Percentiles rank a stretch among this genome's conserved stretches.
phyloP scores from a whole-genome alignment of 2,797 vertebrate species.

The Sebastolobus alascanus region DNA sequence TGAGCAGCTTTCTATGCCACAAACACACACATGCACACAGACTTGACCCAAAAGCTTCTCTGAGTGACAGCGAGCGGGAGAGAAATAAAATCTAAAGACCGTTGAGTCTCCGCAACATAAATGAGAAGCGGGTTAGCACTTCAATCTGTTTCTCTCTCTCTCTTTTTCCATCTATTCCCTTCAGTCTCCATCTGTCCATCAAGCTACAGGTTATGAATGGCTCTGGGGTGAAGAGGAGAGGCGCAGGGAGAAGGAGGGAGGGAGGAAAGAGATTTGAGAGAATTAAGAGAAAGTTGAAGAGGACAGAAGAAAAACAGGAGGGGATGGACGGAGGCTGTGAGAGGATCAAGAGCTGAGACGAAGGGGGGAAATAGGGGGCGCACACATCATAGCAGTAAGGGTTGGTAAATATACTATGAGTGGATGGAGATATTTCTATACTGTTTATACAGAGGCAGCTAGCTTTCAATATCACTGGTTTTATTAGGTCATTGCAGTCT shows the following conservation, averaged over 20 bases:
- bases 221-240: neutral
- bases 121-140: slow-evolving; percentile 15
- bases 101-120: slow-evolving; percentile 11
- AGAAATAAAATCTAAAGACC: slow-evolving; percentile 45
- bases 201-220: slow-evolving; percentile 43
- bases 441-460: neutral
- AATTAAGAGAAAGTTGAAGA: slow-evolving; percentile 49
- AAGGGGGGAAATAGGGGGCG: no score
- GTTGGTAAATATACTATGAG: neutral
- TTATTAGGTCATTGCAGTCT: neutral
- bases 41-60: slow-evolving; percentile 92
- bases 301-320: slow-evolving; percentile 18
- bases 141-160: neutral
- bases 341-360: slow-evolving; percentile 7
- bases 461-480: neutral
- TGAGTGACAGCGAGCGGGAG: slow-evolving; percentile 75
- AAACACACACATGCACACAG: slow-evolving; percentile 61
- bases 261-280: slow-evolving; percentile 16
- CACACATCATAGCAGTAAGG: neutral
- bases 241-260: neutral
- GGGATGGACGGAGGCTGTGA: slow-evolving; percentile 13
- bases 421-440: neutral
- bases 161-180: slow-evolving; percentile 6
- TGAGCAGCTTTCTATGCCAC: slow-evolving; percentile 70
- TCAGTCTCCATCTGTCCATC: slow-evolving; percentile 22